Evolutionary conservation across 2,888 invertebrate genomes (phyloP).

Genomic region (Biston betularia): DNA sequence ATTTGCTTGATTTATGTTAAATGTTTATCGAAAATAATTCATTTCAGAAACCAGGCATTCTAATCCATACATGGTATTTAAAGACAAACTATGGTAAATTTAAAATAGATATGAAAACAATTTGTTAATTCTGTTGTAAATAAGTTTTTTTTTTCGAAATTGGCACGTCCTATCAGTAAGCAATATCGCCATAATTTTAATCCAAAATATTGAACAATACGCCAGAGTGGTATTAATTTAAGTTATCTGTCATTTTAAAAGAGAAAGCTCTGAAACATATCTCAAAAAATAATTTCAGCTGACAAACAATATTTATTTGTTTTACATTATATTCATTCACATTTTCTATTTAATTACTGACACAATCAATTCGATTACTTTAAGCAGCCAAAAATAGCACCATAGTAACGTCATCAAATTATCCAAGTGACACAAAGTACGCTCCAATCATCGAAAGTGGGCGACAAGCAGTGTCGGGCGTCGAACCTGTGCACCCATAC

Average conservation of each 20-base stretch:
- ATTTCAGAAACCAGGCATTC: too few relatives aligned
- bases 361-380: slow-evolving; percentile 20
- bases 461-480: slow-evolving; percentile 67
- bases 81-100: too few relatives aligned
- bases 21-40: too few relatives aligned
- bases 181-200: not conserved
- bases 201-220: not conserved
- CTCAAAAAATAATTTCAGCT: not conserved
- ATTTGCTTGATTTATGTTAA: too few relatives aligned
- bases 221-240: not conserved
- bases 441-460: slow-evolving; percentile 70
- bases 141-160: too few relatives aligned
- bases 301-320: not conserved
- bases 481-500: slow-evolving; percentile 76
- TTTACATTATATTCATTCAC: not conserved
- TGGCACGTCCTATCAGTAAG: too few relatives aligned
- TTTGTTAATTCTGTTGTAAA: too few relatives aligned
- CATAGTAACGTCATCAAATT: slow-evolving; percentile 54
- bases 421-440: slow-evolving; percentile 56
- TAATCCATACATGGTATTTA: too few relatives aligned
- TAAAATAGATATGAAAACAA: too few relatives aligned
- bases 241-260: not conserved
- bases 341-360: slow-evolving; percentile 16
- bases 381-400: slow-evolving; percentile 59
- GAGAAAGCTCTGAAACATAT: slow-evolving; percentile 13